These are phyloP conservation scores for Chaitophorus viminalis DNA, from an alignment of 2,888 invertebrate species.

Conservation along the genomic window DNA sequence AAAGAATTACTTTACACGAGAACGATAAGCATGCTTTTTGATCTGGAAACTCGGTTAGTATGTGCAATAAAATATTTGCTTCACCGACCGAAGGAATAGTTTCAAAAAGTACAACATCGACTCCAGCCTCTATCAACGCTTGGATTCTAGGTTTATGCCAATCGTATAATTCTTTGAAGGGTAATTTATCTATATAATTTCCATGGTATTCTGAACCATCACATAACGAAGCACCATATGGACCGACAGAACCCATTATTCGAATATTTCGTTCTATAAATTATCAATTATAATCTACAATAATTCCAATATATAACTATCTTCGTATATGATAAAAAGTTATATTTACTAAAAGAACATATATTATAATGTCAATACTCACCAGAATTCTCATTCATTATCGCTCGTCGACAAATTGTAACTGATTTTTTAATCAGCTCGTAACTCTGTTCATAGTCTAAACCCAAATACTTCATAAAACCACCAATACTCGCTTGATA, in stretches of 20 bases:
- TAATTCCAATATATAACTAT: too few relatives aligned
- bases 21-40: slow-evolving; percentile 90
- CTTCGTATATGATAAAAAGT: too few relatives aligned
- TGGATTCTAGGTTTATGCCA: slow-evolving; percentile 88
- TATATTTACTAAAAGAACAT: too few relatives aligned
- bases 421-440: slow-evolving; percentile 81
- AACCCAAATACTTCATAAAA: slow-evolving; percentile 78
- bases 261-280: background rate
- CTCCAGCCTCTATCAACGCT: slow-evolving; percentile 81
- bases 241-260: slow-evolving; percentile 90
- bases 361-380: background rate
- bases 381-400: slow-evolving; percentile 66
- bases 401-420: slow-evolving; percentile 78
- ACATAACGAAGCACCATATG: slow-evolving; percentile 89
- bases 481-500: slow-evolving; percentile 88
- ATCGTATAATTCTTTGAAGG: slow-evolving; percentile 75
- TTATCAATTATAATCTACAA: too few relatives aligned
- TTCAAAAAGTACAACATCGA: slow-evolving; percentile 88
- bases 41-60: slow-evolving; percentile 81
- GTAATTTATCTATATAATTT: slow-evolving; percentile 76
- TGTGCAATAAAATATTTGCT: slow-evolving; percentile 82
- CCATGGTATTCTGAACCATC: slow-evolving; percentile 96
- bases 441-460: slow-evolving; percentile 76
- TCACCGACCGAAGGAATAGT: slow-evolving; percentile 89
- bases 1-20: slow-evolving; percentile 78